Base-by-base conservation (phyloP, 2,888 invertebrate species). In the Synanthedon formicaeformis region DNA sequence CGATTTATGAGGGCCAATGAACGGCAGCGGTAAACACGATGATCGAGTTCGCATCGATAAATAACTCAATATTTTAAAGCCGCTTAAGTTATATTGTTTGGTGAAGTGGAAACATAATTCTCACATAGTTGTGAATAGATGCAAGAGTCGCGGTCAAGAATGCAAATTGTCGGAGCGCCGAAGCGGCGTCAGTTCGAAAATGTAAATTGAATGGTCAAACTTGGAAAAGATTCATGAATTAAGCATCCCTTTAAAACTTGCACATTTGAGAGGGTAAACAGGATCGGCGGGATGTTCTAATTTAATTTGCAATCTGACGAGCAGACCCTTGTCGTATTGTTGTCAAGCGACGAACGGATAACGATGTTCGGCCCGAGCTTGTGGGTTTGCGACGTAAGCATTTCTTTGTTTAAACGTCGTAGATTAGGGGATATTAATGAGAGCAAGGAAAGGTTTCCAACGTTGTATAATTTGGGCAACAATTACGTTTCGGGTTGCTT, bases 1-100 rank as follows among this genome's bases (percentile, higher is more conserved):
- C 81, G 86, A 86, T 86, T 86, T 84, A 86, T 81, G 85, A 81
- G 75, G 79, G 79, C 72, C 72, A 69, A 67, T 75, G 73, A 68
- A 69, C 71, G 72, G 67, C 63, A 63, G 67, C 72, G 69, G 78
- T 78, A 67, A 66, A 67, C 63, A 66, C 58, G 61, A 58, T 45
- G 45, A 61, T 57, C 56, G 57, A 55, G 55, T 23, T 58, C 54
- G 45, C 45, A 51, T 60, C 61, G 59, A 73, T 73, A 75, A 75
- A 76, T 75, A 73, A 74, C 73, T 62, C 64, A 61, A 73, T 69
- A 62, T 73, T 64, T 66, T 65, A 59, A 45, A 45, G 45, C 45
- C 13, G 45, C 45, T 45, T 45, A 45, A 14, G n/a, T 45, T 45
- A 45, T 8, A 45, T 45, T 45, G 13, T 45, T 45, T 45, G 8